Percentiles rank a stretch among this genome's conserved stretches.
Conservation (phyloP, 1,140 invertebrate species). For the Euwallacea similis region DNA sequence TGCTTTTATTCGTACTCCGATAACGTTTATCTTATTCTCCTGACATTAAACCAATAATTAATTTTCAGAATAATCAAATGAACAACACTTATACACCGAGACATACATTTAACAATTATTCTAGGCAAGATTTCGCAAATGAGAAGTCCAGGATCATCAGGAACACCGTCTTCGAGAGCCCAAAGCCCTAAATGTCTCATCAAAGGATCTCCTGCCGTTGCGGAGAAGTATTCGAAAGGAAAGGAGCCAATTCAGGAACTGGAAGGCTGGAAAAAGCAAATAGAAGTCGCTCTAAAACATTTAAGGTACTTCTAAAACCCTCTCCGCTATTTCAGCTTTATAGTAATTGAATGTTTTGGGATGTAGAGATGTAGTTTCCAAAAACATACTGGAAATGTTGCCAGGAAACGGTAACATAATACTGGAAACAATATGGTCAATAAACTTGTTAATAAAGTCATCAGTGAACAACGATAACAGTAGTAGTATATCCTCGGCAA, state of each 20-base stretch:
- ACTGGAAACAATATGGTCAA: slow-evolving; percentile 86
- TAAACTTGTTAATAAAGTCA: slow-evolving; percentile 68
- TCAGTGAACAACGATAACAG: slow-evolving; percentile 51
- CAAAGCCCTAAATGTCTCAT: slow-evolving; percentile 47
- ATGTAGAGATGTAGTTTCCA: slow-evolving; percentile 87
- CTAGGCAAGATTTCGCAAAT: slow-evolving; percentile 77
- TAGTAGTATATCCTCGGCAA: slow-evolving; percentile 68
- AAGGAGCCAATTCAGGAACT: slow-evolving; percentile 48
- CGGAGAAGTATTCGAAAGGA: slow-evolving; percentile 34
- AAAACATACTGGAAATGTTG: slow-evolving; percentile 88
- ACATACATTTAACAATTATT: neutral
- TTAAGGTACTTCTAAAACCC: slow-evolving; percentile 32
- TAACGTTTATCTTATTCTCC: too few relatives aligned
- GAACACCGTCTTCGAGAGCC: slow-evolving; percentile 37
- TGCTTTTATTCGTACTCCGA: too few relatives aligned
- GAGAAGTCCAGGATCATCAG: slow-evolving; percentile 63
- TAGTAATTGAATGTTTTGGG: neutral
- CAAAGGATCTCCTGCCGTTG: slow-evolving; percentile 12
- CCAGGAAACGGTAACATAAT: slow-evolving; percentile 90
- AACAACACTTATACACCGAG: too few relatives aligned
- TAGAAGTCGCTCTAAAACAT: slow-evolving; percentile 44
- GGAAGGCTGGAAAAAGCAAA: slow-evolving; percentile 48
- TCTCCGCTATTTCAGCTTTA: neutral
- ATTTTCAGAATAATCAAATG: too few relatives aligned
- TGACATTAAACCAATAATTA: too few relatives aligned